Conservation (phyloP, 1,140 invertebrate species). For the Leguminivora glycinivorella region DNA sequence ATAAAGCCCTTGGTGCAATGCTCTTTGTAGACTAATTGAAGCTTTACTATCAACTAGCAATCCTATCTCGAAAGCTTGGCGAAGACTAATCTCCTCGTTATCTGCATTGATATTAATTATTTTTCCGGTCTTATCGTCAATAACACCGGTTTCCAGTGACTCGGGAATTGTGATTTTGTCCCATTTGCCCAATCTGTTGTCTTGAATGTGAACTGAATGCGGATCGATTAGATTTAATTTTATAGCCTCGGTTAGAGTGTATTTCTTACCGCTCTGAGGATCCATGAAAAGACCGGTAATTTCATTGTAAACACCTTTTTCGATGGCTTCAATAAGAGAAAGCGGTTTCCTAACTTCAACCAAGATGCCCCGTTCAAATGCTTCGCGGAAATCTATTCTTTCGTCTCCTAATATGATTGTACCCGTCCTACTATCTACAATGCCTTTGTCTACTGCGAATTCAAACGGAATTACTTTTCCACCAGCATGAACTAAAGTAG, state of each 20-base stretch:
- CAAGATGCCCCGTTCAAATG: slow-evolving; percentile 90
- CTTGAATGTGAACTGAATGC: slow-evolving; percentile 90
- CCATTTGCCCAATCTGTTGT: slow-evolving; percentile 87
- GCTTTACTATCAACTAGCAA: slow-evolving; percentile 89
- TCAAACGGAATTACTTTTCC: slow-evolving; percentile 89
- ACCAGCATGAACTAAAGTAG: slow-evolving; percentile 87
- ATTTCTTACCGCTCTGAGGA: slow-evolving; percentile 85
- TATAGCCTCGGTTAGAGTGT: slow-evolving; percentile 88
- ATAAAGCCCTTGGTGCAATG: slow-evolving; percentile 92
- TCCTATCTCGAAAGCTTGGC: slow-evolving; percentile 89
- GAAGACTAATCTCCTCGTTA: slow-evolving; percentile 85
- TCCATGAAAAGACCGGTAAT: slow-evolving; percentile 88
- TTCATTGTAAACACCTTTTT: slow-evolving; percentile 90
- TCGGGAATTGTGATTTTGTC: slow-evolving; percentile 87
- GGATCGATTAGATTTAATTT: slow-evolving; percentile 88
- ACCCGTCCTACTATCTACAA: slow-evolving; percentile 88
- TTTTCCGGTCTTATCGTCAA: slow-evolving; percentile 86
- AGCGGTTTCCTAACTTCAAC: slow-evolving; percentile 90
- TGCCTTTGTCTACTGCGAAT: slow-evolving; percentile 87
- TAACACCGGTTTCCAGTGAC: slow-evolving; percentile 86
- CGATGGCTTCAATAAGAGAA: slow-evolving; percentile 90
- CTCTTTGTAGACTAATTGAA: slow-evolving; percentile 90
- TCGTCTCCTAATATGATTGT: slow-evolving; percentile 82
- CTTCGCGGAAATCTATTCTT: slow-evolving; percentile 90
- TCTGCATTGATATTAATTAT: slow-evolving; percentile 85